These are phyloP conservation scores for Aphelenchoides fujianensis DNA, from an alignment of 1,140 invertebrate genomes.

Conservation along the genomic window DNA sequence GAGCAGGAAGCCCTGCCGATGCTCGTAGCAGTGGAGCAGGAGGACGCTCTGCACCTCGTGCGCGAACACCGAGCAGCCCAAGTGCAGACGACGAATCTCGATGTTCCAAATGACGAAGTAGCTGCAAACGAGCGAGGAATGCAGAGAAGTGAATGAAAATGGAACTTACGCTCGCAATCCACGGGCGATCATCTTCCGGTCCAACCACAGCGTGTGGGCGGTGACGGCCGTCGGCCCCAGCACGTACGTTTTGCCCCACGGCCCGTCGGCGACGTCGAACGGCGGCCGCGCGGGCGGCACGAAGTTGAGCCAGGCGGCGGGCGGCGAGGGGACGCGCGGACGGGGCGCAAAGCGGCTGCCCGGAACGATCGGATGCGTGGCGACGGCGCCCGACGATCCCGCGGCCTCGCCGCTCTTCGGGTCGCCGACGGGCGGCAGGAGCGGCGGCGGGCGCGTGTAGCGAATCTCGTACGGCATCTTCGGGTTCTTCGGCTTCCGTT, in stretches of 20 bases:
- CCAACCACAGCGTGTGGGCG: constrained; percentile 9
- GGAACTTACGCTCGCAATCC: constrained; percentile 6
- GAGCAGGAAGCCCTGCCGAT: neutral
- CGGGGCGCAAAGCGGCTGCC: too few relatives aligned
- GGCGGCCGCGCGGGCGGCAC: neutral
- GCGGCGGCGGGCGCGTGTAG: too few relatives aligned
- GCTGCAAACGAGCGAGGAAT: constrained; percentile 9
- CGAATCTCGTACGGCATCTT: neutral
- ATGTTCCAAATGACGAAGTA: neutral
- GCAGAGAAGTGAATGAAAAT: neutral
- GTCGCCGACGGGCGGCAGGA: neutral
- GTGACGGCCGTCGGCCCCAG: neutral
- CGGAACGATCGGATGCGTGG: neutral
- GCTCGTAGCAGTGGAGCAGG: neutral
- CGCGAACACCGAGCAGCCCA: neutral
- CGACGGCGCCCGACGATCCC: neutral
- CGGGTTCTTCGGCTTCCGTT: neutral
- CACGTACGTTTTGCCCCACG: neutral
- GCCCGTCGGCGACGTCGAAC: neutral
- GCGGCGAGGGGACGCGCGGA: too few relatives aligned
- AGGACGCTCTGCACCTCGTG: neutral
- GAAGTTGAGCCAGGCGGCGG: neutral
- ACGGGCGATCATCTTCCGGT: constrained; percentile 2
- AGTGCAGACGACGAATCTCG: neutral
- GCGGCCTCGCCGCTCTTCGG: neutral